Base-by-base conservation (phyloP, 2,888 invertebrate species). In the Perizoma affinitatum region DNA sequence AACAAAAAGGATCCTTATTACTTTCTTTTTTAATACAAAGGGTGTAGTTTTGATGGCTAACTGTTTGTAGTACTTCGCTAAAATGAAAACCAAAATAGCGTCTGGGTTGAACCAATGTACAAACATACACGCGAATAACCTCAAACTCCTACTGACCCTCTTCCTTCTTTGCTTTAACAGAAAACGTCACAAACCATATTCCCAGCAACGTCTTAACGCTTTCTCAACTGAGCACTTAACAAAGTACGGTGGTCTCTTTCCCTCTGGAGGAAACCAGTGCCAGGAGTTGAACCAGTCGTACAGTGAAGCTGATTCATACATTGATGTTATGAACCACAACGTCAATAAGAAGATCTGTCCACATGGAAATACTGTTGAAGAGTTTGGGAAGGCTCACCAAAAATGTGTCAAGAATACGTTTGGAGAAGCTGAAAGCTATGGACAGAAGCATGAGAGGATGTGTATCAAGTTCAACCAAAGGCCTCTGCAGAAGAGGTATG, bases 391-490 rank as follows among this genome's bases (percentile, higher is more conserved):
- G 63, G 91, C 92, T 0, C 93, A 93, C 58, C 93, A 92, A 74
- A 92, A 92, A 75, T 93, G 92, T 63, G 82, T 88, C 11, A 92
- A 92, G 68, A 86, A 76, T 45, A 91, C 90, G 67, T 87, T 86
- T 52, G 80, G 75, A 8, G 84, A 87, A 9, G 71, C 81, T 5
- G 88, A 87, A 7, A 75, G 75, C 10, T 85, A 80, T 58, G 84
- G 77, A 56, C 87, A 89, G 64, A 92, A 93, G 58, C 93, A 93
- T 60, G 93, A 93, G 67, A 83, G 89, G 55, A 85, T 90, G 78
- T 93, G 93, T 68, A 87, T 93, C 54, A 88, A 93, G 65, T 93
- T 89, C 65, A 93, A 93, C 67, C 92, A 93, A 64, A 83, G 92
- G 54, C 88, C 93, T 1, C 72, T 88, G 66, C 87, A 89, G 62